phyloP scores from a whole-genome alignment of 2,113 vertebrate genomes.

The Capreolus pygargus region DNA sequence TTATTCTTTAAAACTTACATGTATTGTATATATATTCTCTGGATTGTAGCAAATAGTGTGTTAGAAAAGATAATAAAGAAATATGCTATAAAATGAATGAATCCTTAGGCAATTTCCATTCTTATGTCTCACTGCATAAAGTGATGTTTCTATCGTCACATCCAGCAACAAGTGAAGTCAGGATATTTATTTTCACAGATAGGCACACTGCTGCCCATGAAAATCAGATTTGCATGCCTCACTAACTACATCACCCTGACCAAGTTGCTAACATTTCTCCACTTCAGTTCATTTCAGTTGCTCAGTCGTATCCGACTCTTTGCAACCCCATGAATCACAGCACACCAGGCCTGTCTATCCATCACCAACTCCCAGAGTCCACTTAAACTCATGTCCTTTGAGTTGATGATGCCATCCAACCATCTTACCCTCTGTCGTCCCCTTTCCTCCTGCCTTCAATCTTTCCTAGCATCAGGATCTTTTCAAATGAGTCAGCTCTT shows the following conservation, averaged over 20 bases:
- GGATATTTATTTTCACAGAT: not conserved
- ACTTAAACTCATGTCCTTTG: not conserved
- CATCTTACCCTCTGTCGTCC: not conserved
- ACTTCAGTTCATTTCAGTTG: not conserved
- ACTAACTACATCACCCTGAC: not conserved
- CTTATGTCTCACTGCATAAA: not conserved
- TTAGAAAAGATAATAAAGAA: not conserved
- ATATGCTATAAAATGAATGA: not conserved
- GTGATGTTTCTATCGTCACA: not conserved
- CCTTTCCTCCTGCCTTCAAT: not conserved
- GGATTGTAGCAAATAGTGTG: not conserved
- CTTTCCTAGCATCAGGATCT: not conserved
- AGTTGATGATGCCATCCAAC: not conserved
- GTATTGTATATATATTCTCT: not conserved
- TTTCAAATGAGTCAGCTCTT: not conserved
- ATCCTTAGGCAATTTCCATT: not conserved
- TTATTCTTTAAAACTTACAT: not conserved
- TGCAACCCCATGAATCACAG: fast-evolving
- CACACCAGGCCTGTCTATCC: not conserved
- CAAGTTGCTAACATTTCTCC: not conserved
- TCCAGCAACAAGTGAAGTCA: not conserved
- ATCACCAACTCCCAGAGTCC: not conserved
- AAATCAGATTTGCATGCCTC: not conserved
- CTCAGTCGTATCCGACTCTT: not conserved
- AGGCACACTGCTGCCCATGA: not conserved